Evolutionary conservation across 1,140 invertebrate species (phyloP), one percentile per base, ranked within the genome.

Genomic region (Kradibia gibbosae): DNA sequence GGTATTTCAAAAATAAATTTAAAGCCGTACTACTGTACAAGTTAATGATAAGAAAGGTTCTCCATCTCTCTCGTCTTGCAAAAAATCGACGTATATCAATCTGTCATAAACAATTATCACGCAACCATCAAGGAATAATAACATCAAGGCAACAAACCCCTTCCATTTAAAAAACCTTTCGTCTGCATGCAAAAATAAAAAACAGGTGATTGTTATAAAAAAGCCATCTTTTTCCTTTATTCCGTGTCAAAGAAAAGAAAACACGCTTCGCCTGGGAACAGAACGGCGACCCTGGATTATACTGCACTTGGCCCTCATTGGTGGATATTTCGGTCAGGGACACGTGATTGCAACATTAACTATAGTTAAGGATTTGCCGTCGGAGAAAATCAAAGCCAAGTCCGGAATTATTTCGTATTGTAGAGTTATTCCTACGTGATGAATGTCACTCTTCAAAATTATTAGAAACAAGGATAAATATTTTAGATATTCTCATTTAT

Each of bases 261-360:
- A 13, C 50, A 67, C 39, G 70, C 25, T 15, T 11, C 70, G 50
- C 15, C 10, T n/a, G 65, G 15, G 65, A 10, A 36, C 7, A 10
- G 36, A 71, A 78, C 45, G 31, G 22, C 65, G 75, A 7, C 17
- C 3, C 60, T 28, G 60, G 15, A 39, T 62, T 28, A 67, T 65
- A 42, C 42, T 90, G 89, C 89, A 90, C 89, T 90, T 90, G 89
- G 88, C 88, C 89, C 88, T 85, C 86, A 88, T 90, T 39, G 42
- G 71, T 83, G 82, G 84, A 87, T 88, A 91, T 90, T 91, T 90
- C 90, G 90, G 90, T 90, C 90, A 91, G 85, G 90, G 90, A 86
- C 86, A 36, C 55, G 36, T 5, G 67, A 8, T 79, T 80, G 78
- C 70, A 55, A 11, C 78, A 73, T 36, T 57, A 55, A 28, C 1